phyloP scores from a whole-genome alignment of 2,797 vertebrate genomes.

The Anabas testudineus region DNA sequence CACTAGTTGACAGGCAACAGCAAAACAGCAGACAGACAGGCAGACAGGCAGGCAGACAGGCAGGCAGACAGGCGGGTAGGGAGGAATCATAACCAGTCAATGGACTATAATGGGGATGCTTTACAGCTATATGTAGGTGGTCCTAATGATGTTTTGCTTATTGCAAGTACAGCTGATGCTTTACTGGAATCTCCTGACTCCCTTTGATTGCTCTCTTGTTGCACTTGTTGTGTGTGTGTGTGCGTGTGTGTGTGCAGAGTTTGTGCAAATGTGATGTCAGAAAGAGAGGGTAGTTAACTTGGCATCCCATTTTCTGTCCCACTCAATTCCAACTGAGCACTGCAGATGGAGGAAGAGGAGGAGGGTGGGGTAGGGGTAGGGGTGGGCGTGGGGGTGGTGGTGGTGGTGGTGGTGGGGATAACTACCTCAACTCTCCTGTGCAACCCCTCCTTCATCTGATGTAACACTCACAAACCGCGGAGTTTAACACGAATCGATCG shows the following conservation, averaged over 20 bases:
- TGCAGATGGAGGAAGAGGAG: conserved; percentile 64
- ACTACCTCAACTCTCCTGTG: conserved; percentile 45
- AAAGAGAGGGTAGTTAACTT: conserved; percentile 50
- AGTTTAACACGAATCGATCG: conserved; percentile 39
- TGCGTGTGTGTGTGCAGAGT: neutral
- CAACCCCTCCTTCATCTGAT: conserved; percentile 42
- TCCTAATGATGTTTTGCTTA: conserved; percentile 59
- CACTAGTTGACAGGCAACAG: conserved; percentile 4
- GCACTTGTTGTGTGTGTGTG: conserved; percentile 10
- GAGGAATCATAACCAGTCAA: conserved; percentile 34
- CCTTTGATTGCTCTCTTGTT: conserved; percentile 18
- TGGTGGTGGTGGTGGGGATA: conserved; percentile 6
- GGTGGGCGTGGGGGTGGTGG: neutral
- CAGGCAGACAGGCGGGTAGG: conserved; percentile 17
- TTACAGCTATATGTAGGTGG: conserved; percentile 58
- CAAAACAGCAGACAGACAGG: neutral
- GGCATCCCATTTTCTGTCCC: conserved; percentile 45
- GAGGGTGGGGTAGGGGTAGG: neutral
- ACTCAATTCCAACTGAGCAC: conserved; percentile 62
- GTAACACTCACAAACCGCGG: conserved; percentile 57
- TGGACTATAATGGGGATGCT: conserved; percentile 45
- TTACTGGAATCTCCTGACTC: conserved; percentile 41
- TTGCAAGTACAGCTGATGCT: conserved; percentile 31
- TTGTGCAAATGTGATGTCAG: conserved; percentile 39
- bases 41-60: neutral